Conservation (phyloP, 2,888 invertebrate species). For the Atherix ibis region DNA sequence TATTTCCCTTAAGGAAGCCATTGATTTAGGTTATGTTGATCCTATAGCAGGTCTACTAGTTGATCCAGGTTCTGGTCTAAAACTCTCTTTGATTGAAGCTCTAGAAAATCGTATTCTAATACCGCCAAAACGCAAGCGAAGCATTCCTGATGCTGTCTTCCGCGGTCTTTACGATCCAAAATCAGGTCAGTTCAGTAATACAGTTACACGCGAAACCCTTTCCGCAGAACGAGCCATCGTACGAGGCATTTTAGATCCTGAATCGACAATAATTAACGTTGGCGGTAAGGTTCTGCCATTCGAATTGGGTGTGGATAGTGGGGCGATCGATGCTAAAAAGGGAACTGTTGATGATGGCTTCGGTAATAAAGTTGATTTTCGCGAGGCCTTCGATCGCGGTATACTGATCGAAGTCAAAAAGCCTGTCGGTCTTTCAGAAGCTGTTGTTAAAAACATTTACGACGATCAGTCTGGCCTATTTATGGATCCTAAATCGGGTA, state of each 20-base stretch:
- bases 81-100: conserved; percentile 68
- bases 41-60: conserved; percentile 62
- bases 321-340: conserved; percentile 57
- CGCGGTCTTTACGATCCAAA: conserved; percentile 79
- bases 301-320: conserved; percentile 62
- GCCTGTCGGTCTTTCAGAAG: conserved; percentile 67
- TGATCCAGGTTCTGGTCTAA: conserved; percentile 57
- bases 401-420: conserved; percentile 64
- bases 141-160: conserved; percentile 77
- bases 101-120: conserved; percentile 67
- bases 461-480: conserved; percentile 65
- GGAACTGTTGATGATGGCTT: conserved; percentile 50
- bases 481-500: conserved; percentile 64
- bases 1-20: conserved; percentile 64
- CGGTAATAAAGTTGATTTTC: conserved; percentile 53
- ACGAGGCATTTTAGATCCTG: conserved; percentile 68
- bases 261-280: conserved; percentile 71
- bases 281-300: conserved; percentile 69
- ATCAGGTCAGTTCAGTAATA: conserved; percentile 67
- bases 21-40: conserved; percentile 58
- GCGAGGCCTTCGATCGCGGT: conserved; percentile 73
- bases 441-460: conserved; percentile 64
- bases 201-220: conserved; percentile 61
- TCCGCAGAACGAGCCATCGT: conserved; percentile 71
- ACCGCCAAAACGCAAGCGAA: conserved; percentile 66